Evolutionary conservation across 2,797 vertebrate genomes (phyloP).

Genomic region (Cottoperca gobio): DNA sequence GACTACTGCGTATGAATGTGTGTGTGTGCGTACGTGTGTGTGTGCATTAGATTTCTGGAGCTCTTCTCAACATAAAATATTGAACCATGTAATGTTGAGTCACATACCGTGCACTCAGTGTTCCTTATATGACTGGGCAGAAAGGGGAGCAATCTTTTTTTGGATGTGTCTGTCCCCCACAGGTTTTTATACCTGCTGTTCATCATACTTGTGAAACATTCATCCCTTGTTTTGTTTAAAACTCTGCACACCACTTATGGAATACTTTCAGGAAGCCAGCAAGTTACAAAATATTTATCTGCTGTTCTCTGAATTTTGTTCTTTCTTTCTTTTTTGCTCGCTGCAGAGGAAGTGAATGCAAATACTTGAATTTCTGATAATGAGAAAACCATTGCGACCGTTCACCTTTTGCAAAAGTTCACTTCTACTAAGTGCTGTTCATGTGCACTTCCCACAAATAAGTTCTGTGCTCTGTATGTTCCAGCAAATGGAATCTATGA

Average conservation of each 20-base stretch:
- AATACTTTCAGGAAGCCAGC: slow-evolving; percentile 78
- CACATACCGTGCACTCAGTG: slow-evolving; percentile 58
- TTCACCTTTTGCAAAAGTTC: slow-evolving; percentile 69
- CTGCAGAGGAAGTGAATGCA: slow-evolving; percentile 71
- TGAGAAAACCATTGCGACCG: slow-evolving; percentile 71
- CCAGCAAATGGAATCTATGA: slow-evolving; percentile 5
- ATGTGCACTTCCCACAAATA: slow-evolving; percentile 41
- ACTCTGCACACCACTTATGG: slow-evolving; percentile 70
- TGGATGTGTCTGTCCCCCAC: slow-evolving; percentile 70
- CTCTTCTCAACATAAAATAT: slow-evolving; percentile 50
- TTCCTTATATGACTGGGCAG: slow-evolving; percentile 82
- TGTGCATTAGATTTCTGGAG: slow-evolving; percentile 37
- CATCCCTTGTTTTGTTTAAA: slow-evolving; percentile 78
- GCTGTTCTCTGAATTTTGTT: slow-evolving; percentile 40
- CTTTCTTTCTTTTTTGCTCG: slow-evolving; percentile 43
- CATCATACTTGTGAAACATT: slow-evolving; percentile 79
- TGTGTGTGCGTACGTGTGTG: slow-evolving; percentile 6
- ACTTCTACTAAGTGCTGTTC: slow-evolving; percentile 58
- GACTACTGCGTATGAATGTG: slow-evolving; percentile 29
- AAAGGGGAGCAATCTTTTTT: slow-evolving; percentile 73
- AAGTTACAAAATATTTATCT: slow-evolving; percentile 76
- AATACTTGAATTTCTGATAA: slow-evolving; percentile 72
- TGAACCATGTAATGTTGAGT: slow-evolving; percentile 69
- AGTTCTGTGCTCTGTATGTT: slow-evolving; percentile 38
- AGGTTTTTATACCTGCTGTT: slow-evolving; percentile 85